Evolutionary conservation across 2,888 invertebrate species (phyloP).

Genomic region (Ceraclea dissimilis): DNA sequence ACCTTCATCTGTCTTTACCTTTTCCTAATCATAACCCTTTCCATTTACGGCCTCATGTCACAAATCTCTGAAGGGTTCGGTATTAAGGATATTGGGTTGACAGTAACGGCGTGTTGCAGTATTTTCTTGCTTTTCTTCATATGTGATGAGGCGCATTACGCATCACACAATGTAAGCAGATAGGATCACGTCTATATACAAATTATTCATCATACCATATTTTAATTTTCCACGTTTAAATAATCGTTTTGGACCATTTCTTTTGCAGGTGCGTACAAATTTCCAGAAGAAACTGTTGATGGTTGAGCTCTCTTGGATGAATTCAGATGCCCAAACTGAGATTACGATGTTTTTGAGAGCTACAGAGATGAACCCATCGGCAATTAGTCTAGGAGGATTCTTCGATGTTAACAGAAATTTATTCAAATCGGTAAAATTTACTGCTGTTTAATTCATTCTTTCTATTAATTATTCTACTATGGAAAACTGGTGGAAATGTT

Average conservation of each 20-base stretch:
- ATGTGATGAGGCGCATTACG: constrained; percentile 67
- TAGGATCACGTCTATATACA: no score
- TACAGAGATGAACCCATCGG: constrained; percentile 69
- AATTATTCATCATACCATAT: not conserved
- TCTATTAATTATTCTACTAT: no score
- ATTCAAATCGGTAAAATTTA: constrained; percentile 59
- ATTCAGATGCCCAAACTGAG: constrained; percentile 66
- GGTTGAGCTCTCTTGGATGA: constrained; percentile 70
- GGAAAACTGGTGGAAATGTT: no score
- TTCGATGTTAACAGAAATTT: constrained; percentile 64
- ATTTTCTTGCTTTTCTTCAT: constrained; percentile 61
- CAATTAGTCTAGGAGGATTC: constrained; percentile 66
- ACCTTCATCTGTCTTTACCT: constrained; percentile 62
- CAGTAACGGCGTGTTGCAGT: constrained; percentile 59
- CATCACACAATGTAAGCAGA: constrained; percentile 58
- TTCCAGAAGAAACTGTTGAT: constrained; percentile 67
- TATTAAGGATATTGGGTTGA: constrained; percentile 62
- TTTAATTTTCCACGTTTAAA: no score
- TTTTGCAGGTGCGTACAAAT: constrained; percentile 52
- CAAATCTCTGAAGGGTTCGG: constrained; percentile 66
- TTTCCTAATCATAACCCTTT: constrained; percentile 66
- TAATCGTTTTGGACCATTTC: no score
- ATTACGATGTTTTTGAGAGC: constrained; percentile 70
- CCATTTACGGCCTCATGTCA: constrained; percentile 65
- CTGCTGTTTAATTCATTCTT: constrained; percentile 26